A percentile compares a stretch with the other conserved stretches of the same genome.
phyloP scores from a whole-genome alignment of 2,797 vertebrate species.

The Glossophaga mutica region DNA sequence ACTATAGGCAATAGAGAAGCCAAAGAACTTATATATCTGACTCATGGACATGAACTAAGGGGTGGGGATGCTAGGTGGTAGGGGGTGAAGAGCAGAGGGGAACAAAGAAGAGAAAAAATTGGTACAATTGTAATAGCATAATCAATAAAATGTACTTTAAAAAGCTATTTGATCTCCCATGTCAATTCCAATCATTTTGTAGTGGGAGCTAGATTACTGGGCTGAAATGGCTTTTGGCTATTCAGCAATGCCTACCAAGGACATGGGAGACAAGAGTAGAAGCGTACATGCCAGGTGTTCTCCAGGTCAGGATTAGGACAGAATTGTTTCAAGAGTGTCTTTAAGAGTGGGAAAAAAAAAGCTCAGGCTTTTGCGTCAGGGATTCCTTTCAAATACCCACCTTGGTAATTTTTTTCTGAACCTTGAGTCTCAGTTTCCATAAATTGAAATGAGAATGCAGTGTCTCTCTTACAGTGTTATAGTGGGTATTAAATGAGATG shows the following conservation, averaged over 20 bases:
- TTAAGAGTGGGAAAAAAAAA: not conserved
- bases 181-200: not conserved
- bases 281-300: not conserved
- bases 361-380: not conserved
- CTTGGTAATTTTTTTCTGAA: not conserved
- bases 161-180: not conserved
- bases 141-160: no score
- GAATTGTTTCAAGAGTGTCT: not conserved
- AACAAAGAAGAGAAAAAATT: no score
- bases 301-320: not conserved
- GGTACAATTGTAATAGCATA: no score
- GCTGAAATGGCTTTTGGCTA: not conserved
- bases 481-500: not conserved
- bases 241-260: not conserved
- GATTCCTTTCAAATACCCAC: not conserved
- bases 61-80: no score
- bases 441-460: not conserved
- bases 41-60: no score
- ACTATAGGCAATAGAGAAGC: no score
- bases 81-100: no score
- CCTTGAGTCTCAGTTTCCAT: not conserved
- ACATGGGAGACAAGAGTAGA: not conserved
- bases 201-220: not conserved
- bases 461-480: not conserved
- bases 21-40: no score